phyloP scores from a whole-genome alignment of 1,140 invertebrate genomes.

The Drosophila repleta region DNA sequence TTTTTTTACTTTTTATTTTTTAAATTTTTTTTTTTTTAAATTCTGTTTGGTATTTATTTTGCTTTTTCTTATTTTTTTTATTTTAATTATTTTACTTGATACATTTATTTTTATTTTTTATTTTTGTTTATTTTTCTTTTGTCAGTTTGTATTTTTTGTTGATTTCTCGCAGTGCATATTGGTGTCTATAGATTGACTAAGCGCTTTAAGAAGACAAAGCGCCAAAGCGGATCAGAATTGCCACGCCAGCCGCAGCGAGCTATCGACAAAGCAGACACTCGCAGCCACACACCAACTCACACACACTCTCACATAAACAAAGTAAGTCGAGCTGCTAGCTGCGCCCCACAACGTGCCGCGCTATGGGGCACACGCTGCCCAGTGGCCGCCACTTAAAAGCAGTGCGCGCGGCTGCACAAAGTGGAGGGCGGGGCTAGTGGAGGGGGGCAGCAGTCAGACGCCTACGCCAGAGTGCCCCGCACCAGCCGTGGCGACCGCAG shows the following conservation, averaged over 20 bases:
- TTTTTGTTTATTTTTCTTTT: no score
- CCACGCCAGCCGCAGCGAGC: constrained; percentile 17
- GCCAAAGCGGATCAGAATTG: constrained; percentile 29
- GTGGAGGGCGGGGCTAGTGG: neutral
- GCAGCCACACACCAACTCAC: neutral
- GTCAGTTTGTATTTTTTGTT: no score
- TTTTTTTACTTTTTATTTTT: no score
- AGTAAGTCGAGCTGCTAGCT: constrained; percentile 18
- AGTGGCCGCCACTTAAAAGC: constrained; percentile 68
- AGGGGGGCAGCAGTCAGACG: constrained; percentile 8
- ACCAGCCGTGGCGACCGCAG: constrained; percentile 29
- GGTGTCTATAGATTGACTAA: constrained; percentile 13
- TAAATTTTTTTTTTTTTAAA: no score
- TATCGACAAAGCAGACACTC: neutral
- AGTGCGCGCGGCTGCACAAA: constrained; percentile 48
- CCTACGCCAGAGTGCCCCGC: constrained; percentile 12
- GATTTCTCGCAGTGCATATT: constrained; percentile 17
- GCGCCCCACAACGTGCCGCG: constrained; percentile 36
- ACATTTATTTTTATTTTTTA: no score
- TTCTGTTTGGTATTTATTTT: no score
- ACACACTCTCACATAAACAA: constrained; percentile 1
- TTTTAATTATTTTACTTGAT: no score
- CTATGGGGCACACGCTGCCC: constrained; percentile 52
- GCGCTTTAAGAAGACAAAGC: constrained; percentile 19
- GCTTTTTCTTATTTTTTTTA: no score